These are phyloP conservation scores for Chloroclystis v-ata DNA, from an alignment of 2,888 invertebrate genomes.

Conservation along the genomic window DNA sequence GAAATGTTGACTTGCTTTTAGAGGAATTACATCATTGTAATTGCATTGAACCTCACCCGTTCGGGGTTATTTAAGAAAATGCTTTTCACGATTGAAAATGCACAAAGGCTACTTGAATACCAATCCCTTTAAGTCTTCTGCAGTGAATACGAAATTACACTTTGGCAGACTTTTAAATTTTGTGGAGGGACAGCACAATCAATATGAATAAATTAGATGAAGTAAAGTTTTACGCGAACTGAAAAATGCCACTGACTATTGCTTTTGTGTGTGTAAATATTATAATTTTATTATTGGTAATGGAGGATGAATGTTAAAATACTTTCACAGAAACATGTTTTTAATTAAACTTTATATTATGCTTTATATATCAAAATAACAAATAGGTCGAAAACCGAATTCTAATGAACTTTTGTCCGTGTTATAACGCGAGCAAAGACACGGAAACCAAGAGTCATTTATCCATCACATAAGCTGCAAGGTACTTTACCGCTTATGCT, in stretches of 20 bases:
- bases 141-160: conserved; percentile 35
- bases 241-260: not conserved
- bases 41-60: conserved; percentile 25
- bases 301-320: no score
- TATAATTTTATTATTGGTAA: no score
- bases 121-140: conserved; percentile 37
- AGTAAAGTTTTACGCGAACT: not conserved
- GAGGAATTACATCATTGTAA: conserved; percentile 29
- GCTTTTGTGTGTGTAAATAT: no score
- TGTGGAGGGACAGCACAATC: conserved; percentile 18
- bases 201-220: conserved; percentile 3
- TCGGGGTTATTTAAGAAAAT: conserved; percentile 30
- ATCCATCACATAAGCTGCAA: no score
- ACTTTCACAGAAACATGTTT: no score
- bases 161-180: conserved; percentile 12
- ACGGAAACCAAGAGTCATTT: no score
- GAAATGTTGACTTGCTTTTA: conserved; percentile 18
- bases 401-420: no score
- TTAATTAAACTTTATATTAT: no score
- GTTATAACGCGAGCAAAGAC: no score
- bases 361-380: no score
- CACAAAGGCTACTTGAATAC: conserved; percentile 42
- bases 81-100: conserved; percentile 36
- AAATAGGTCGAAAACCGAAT: no score
- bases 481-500: no score